Conservation (phyloP, 2,797 vertebrate species). For the Typhlichthys eigenmanni region DNA sequence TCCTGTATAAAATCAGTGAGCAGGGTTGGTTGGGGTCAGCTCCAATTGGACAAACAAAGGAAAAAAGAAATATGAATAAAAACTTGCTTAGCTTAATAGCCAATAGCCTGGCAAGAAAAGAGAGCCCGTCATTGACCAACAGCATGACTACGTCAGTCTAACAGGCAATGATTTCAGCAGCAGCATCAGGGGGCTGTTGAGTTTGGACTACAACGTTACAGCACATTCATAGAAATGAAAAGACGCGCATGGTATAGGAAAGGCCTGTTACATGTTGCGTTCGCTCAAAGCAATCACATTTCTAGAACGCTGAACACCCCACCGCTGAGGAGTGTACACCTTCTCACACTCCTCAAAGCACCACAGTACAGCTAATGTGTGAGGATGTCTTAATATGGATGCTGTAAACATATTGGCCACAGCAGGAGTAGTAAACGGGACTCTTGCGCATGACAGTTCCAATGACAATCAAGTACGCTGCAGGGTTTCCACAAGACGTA, state of each 20-base stretch:
- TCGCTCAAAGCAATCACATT: slow-evolving; percentile 75
- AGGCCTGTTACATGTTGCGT: slow-evolving; percentile 62
- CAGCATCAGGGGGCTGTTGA: slow-evolving; percentile 64
- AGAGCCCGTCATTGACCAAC: slow-evolving; percentile 41
- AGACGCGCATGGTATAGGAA: slow-evolving; percentile 44
- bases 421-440: slow-evolving; percentile 53
- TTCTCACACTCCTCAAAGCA: slow-evolving; percentile 57
- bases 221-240: slow-evolving; percentile 71
- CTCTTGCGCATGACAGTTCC: slow-evolving; percentile 68
- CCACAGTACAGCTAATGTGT: slow-evolving; percentile 57
- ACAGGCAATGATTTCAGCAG: slow-evolving; percentile 73
- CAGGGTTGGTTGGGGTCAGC: slow-evolving; percentile 72
- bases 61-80: slow-evolving; percentile 12
- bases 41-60: slow-evolving; percentile 48
- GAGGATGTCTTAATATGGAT: slow-evolving; percentile 34
- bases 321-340: slow-evolving; percentile 49
- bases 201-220: slow-evolving; percentile 42
- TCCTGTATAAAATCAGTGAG: slow-evolving; percentile 60
- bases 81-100: slow-evolving; percentile 1
- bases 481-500: slow-evolving; percentile 53
- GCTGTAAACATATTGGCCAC: slow-evolving; percentile 38
- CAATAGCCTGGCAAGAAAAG: slow-evolving; percentile 21
- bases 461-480: slow-evolving; percentile 62
- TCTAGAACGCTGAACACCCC: slow-evolving; percentile 66
- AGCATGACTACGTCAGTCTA: slow-evolving; percentile 56